Conservation (phyloP, 2,113 vertebrate species). For the Percopsis transmontana region DNA sequence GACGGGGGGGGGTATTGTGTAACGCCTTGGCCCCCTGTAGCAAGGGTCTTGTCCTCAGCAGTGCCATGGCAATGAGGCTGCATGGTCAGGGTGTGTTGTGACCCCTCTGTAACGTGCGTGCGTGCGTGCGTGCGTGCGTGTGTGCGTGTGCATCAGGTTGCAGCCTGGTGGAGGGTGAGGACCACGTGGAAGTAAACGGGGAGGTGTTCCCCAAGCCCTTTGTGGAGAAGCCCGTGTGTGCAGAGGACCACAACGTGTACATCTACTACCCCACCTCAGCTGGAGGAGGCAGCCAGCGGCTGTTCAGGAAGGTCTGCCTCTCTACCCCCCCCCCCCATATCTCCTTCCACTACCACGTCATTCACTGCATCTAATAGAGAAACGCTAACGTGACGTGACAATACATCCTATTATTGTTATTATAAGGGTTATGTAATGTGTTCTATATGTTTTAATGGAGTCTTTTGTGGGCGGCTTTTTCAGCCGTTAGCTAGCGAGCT, state of each 20-base stretch:
- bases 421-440: too few relatives aligned
- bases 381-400: too few relatives aligned
- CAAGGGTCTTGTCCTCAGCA: too few relatives aligned
- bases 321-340: neutral
- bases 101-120: neutral
- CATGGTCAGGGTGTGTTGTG: neutral
- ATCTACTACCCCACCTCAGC: conserved; percentile 98
- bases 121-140: conserved; percentile 6
- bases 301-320: conserved; percentile 91
- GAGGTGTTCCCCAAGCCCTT: conserved; percentile 97
- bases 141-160: conserved; percentile 81
- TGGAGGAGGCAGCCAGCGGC: conserved; percentile 95
- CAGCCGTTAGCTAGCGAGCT: too few relatives aligned
- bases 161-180: conserved; percentile 93
- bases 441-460: too few relatives aligned
- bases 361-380: too few relatives aligned
- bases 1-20: too few relatives aligned
- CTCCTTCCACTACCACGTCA: too few relatives aligned
- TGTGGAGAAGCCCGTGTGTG: conserved; percentile 97
- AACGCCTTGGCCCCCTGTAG: too few relatives aligned
- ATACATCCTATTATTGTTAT: too few relatives aligned
- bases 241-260: conserved; percentile 98
- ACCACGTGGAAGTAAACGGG: conserved; percentile 97
- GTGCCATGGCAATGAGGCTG: too few relatives aligned
- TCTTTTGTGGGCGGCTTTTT: too few relatives aligned